Evolutionary conservation across 2,797 vertebrate species (phyloP).

Genomic region (Danio choprae): DNA sequence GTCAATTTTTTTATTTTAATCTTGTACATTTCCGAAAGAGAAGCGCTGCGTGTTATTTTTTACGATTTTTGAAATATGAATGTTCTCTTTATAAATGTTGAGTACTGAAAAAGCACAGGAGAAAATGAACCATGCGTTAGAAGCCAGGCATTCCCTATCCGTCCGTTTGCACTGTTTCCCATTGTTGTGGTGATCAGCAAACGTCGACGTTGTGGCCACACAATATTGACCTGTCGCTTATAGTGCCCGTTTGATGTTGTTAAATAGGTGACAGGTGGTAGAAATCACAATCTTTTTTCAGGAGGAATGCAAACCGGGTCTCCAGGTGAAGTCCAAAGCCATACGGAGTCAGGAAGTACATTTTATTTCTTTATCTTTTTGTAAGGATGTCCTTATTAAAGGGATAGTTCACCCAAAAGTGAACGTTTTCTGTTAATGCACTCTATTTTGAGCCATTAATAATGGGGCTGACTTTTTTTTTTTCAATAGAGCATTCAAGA

Average conservation of each 20-base stretch:
- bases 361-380: slow-evolving; percentile 14
- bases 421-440: no score
- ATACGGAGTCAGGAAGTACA: not conserved
- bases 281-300: not conserved
- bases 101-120: slow-evolving; percentile 72
- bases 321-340: not conserved
- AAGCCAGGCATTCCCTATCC: slow-evolving; percentile 42
- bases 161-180: not conserved
- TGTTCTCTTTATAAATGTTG: slow-evolving; percentile 71
- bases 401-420: no score
- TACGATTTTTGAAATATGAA: slow-evolving; percentile 72
- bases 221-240: not conserved
- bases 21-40: slow-evolving; percentile 79
- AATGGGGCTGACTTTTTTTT: no score
- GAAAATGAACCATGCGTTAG: slow-evolving; percentile 63
- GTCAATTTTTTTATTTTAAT: slow-evolving; percentile 70
- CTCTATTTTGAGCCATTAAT: no score
- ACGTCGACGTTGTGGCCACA: not conserved
- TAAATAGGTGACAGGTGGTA: not conserved
- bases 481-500: no score
- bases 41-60: slow-evolving; percentile 68
- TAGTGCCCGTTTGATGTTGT: slow-evolving; percentile 7
- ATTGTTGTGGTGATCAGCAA: not conserved
- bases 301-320: not conserved
- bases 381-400: slow-evolving; percentile 1